Percentiles rank a stretch among this genome's conserved stretches.
Evolutionary conservation across 2,113 vertebrate genomes (phyloP).

Genomic region (Siphamia tubifer): DNA sequence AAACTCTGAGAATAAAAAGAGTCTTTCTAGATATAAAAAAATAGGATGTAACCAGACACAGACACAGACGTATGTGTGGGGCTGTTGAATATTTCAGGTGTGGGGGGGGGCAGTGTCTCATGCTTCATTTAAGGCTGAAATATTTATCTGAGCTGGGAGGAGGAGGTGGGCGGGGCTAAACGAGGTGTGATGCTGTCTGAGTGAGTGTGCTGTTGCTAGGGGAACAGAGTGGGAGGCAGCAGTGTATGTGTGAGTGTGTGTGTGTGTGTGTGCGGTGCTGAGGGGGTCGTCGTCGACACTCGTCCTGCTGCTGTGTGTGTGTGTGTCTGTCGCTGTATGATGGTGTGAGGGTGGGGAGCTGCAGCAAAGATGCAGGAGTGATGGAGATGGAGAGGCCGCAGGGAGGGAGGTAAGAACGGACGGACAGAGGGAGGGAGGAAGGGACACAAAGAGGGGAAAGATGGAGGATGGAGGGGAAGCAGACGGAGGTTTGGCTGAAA

Average conservation of each 20-base stretch:
- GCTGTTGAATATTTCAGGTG: constrained; percentile 46
- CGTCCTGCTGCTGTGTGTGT: constrained; percentile 23
- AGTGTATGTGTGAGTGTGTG: constrained; percentile 16
- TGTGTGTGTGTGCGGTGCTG: neutral
- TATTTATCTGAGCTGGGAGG: constrained; percentile 59
- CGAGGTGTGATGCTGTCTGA: constrained; percentile 51
- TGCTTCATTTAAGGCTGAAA: constrained; percentile 63
- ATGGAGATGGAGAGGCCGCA: constrained; percentile 44
- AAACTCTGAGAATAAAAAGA: too few relatives aligned
- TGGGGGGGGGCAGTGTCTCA: constrained; percentile 38
- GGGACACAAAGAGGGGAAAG: neutral
- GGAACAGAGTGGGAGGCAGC: constrained; percentile 54
- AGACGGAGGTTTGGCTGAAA: constrained; percentile 14
- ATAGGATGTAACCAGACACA: neutral
- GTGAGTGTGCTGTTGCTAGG: constrained; percentile 74
- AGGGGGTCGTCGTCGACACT: constrained; percentile 14
- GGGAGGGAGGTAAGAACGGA: constrained; percentile 68
- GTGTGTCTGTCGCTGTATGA: constrained; percentile 1
- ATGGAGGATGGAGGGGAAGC: neutral
- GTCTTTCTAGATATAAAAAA: too few relatives aligned
- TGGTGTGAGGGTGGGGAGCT: neutral
- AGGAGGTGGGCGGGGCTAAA: neutral
- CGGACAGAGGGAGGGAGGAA: neutral
- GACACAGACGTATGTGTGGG: neutral
- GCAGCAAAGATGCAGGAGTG: constrained; percentile 54